Percentiles rank a stretch among this genome's conserved stretches.
phyloP scores from a whole-genome alignment of 1,140 invertebrate species.

The Neodiprion lecontei region DNA sequence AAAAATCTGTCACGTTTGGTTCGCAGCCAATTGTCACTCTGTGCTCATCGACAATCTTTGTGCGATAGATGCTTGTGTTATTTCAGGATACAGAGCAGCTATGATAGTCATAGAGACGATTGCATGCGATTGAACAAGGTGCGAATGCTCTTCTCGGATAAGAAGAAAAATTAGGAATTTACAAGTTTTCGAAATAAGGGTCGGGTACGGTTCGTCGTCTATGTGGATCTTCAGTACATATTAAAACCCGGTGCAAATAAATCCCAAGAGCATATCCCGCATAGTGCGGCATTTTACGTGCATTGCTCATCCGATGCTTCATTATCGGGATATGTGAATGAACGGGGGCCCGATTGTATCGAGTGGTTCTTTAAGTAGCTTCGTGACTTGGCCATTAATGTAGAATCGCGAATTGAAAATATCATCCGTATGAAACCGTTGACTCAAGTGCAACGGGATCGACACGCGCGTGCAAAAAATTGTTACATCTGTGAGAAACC shows the following conservation, averaged over 20 bases:
- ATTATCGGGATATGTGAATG: constrained; percentile 36
- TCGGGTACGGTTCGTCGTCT: background rate
- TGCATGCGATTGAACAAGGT: background rate
- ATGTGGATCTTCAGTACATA: background rate
- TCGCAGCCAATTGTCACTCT: background rate
- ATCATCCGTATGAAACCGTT: constrained; percentile 24
- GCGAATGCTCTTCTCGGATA: background rate
- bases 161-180: background rate
- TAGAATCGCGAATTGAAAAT: constrained; percentile 27
- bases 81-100: background rate
- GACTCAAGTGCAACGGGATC: constrained; percentile 7
- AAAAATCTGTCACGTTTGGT: background rate
- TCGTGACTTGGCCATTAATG: constrained; percentile 29
- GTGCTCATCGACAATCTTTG: background rate
- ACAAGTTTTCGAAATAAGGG: background rate
- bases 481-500: constrained; percentile 38
- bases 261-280: background rate
- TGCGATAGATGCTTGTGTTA: background rate
- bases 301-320: constrained; percentile 46
- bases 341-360: constrained; percentile 39
- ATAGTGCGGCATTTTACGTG: constrained; percentile 39
- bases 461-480: background rate
- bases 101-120: background rate
- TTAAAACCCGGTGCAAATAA: background rate
- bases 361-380: constrained; percentile 39